Base-by-base conservation (phyloP, 1,140 invertebrate species). In the Panonychus citri region DNA sequence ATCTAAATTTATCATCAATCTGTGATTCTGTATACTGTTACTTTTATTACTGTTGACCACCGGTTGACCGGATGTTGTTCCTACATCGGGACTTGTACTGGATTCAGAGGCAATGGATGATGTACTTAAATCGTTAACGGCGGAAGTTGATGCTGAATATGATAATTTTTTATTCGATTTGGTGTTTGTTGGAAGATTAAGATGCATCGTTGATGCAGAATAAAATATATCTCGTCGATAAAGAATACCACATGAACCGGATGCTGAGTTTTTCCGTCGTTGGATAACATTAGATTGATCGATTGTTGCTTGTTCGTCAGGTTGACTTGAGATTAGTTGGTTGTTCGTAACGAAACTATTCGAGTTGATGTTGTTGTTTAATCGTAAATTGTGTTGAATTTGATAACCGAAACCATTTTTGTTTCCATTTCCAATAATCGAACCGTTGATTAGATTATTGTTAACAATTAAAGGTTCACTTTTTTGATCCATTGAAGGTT, bases 181-280 rank as follows among this genome's bases (percentile, higher is more conserved):
- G 30, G 5, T 5, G 12, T 34, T 34, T 34, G 30, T 34, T 7
- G 30, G 30, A 34, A 34, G 30, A 34, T 34, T 34, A 27, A 51
- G 49, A 51, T 51, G 17, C 13, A 51, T 51, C n/a, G 27, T 27
- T 12, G 17, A 21, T 17, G 49, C 83, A 63, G 81, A 80, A 66
- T 89, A 89, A 61, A 93, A 79, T 2, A 88, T 79, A 67, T 94
- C 87, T 48, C 81, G 82, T 25, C 84, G 72, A 64, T 82, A 78
- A 75, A 88, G 34, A 59, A 68, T 56, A 58, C 63, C 55, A 66
- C 3, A 62, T 24, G 57, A 55, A 27, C 54, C 19, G 19, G 56
- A 55, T 12, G 21, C 21, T 26, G 59, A 57, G 27, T 51, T 21
- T 15, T 51, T 26, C 26, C 28, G 25, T n/a, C 25, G 28, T 17